Evolutionary conservation across 2,888 invertebrate genomes (phyloP).

Genomic region (Thecophora atra): DNA sequence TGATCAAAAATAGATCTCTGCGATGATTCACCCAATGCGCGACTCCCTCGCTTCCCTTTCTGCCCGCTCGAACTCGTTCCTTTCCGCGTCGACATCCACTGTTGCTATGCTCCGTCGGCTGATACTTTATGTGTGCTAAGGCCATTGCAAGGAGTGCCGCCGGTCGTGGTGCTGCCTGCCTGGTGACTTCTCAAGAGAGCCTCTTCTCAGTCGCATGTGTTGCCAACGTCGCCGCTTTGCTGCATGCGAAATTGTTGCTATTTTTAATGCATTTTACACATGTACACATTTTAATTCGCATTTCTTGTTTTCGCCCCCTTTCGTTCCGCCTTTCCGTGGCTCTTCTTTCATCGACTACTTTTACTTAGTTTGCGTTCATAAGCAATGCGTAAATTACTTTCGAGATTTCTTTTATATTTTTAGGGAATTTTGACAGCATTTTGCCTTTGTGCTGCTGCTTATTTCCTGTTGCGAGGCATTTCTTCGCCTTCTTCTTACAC

Average conservation of each 20-base stretch:
- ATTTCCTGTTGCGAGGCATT: constrained; percentile 14
- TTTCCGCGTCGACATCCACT: neutral
- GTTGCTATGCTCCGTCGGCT: neutral
- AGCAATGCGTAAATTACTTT: constrained; percentile 7
- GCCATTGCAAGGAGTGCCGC: constrained; percentile 36
- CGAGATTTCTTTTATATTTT: constrained; percentile 20
- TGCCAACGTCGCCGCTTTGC: constrained; percentile 25
- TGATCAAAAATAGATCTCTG: constrained; percentile 15
- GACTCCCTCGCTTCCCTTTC: neutral
- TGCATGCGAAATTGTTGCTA: constrained; percentile 29
- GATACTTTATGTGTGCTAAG: constrained; percentile 28
- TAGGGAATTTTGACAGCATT: constrained; percentile 18
- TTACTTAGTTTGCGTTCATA: neutral
- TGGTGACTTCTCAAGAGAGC: neutral
- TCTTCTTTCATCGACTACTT: neutral
- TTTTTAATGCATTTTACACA: constrained; percentile 35
- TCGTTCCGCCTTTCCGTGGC: neutral
- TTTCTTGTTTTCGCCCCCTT: neutral
- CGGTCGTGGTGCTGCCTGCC: constrained; percentile 1
- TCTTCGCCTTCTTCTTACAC: neutral
- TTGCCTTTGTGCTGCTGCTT: neutral
- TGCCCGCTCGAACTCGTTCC: neutral
- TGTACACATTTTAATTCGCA: neutral
- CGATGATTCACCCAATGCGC: constrained; percentile 2
- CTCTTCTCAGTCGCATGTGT: constrained; percentile 11